Percentiles rank a stretch among this genome's conserved stretches.
Evolutionary conservation across 2,888 invertebrate species (phyloP).

Genomic region (Gonocerus acuteangulatus): DNA sequence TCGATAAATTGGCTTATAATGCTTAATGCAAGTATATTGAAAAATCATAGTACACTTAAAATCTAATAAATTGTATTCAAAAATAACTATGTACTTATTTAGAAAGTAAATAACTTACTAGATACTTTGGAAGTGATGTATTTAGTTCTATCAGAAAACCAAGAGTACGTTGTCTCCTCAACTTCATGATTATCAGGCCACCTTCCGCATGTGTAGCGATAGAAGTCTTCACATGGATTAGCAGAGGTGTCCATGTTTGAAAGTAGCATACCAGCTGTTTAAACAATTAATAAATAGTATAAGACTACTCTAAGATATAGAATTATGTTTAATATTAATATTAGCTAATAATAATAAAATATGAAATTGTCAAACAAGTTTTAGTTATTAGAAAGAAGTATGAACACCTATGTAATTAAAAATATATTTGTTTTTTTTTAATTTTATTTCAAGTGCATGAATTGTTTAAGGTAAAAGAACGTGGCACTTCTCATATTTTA

Average conservation of each 20-base stretch:
- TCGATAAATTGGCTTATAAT: too few relatives aligned
- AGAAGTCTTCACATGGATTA: constrained; percentile 77
- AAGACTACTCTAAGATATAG: neutral
- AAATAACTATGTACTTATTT: too few relatives aligned
- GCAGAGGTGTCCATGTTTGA: constrained; percentile 64
- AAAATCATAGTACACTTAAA: too few relatives aligned
- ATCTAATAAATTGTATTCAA: too few relatives aligned
- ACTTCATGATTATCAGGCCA: constrained; percentile 79
- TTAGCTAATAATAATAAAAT: neutral
- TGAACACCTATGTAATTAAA: too few relatives aligned
- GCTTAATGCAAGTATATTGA: too few relatives aligned
- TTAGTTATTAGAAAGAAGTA: too few relatives aligned
- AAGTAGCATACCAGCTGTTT: constrained; percentile 52
- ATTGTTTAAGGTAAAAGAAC: too few relatives aligned
- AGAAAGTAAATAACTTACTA: constrained; percentile 32
- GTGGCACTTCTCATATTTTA: too few relatives aligned
- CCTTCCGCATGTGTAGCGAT: constrained; percentile 77
- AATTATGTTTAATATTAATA: neutral
- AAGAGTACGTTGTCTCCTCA: constrained; percentile 55
- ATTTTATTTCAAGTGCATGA: too few relatives aligned
- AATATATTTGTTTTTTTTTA: too few relatives aligned
- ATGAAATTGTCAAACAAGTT: too few relatives aligned
- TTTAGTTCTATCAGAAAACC: constrained; percentile 38
- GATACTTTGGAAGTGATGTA: constrained; percentile 32
- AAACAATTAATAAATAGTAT: neutral